phyloP scores from a whole-genome alignment of 2,888 invertebrate genomes.

The Crocallis elinguaria region DNA sequence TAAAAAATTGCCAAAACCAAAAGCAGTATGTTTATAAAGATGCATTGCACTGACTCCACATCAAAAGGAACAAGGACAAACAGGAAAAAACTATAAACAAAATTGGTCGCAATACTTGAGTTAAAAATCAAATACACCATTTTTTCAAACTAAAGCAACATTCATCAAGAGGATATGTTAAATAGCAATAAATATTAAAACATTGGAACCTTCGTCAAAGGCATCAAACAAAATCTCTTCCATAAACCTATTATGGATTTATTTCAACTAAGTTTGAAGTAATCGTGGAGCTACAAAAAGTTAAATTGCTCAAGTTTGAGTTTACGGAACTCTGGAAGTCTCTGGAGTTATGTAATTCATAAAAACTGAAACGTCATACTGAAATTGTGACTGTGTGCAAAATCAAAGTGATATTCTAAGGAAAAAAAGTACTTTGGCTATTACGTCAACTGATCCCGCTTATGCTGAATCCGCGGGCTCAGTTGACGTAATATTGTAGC shows the following conservation, averaged over 20 bases:
- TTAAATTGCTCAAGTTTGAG: constrained; percentile 75
- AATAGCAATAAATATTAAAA: constrained; percentile 30
- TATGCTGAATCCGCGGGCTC: no score
- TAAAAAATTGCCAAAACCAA: no score
- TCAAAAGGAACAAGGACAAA: no score
- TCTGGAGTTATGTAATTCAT: constrained; percentile 52
- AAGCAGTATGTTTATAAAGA: no score
- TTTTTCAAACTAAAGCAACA: neutral
- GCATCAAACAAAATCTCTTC: constrained; percentile 38
- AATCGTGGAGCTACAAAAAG: constrained; percentile 67
- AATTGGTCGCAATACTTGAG: no score
- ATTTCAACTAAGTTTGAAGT: constrained; percentile 50
- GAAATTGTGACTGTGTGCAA: neutral
- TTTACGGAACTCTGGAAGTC: constrained; percentile 54
- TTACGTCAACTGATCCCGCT: no score
- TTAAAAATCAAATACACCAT: neutral
- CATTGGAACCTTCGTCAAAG: constrained; percentile 29
- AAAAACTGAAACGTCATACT: constrained; percentile 52
- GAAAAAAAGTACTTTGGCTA: no score
- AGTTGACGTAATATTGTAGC: no score
- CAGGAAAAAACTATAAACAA: no score
- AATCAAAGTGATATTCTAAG: neutral
- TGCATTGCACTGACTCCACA: no score
- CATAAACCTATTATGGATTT: constrained; percentile 53
- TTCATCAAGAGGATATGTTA: neutral